Percentiles rank a stretch among this genome's conserved stretches.
Conservation (phyloP, 2,113 vertebrate genomes). For the Canis aureus region DNA sequence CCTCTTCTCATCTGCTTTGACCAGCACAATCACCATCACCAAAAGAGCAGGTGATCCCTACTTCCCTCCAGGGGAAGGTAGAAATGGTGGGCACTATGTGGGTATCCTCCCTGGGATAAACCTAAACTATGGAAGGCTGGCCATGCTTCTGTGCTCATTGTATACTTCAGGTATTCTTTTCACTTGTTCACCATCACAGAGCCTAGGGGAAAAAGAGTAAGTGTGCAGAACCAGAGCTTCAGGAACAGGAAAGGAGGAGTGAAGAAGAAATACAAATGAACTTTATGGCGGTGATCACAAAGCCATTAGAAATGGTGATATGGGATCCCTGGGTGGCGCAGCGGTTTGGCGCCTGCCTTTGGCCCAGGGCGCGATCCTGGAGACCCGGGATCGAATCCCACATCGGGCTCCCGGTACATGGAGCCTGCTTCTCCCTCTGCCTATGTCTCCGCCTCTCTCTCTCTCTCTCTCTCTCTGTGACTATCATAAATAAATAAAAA, state of each 20-base stretch:
- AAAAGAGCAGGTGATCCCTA: not conserved
- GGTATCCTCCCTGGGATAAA: conserved; percentile 14
- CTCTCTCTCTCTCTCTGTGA: too few species aligned
- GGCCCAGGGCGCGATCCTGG: too few species aligned
- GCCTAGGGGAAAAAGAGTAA: not conserved
- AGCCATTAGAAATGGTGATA: not conserved
- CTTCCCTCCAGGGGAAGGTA: not conserved
- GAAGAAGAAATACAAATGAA: not conserved
- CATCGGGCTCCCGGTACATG: too few species aligned
- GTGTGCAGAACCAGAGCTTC: fast-evolving
- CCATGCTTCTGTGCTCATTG: not conserved
- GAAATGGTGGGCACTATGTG: not conserved
- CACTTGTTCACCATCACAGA: not conserved
- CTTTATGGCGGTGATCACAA: not conserved
- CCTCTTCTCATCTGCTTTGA: not conserved
- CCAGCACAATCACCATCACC: not conserved
- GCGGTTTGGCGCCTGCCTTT: too few species aligned
- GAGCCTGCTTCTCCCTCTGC: too few species aligned
- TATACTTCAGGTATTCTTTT: not conserved
- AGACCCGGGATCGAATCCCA: too few species aligned
- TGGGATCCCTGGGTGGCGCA: too few species aligned
- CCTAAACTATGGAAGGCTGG: not conserved
- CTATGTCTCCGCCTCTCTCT: too few species aligned
- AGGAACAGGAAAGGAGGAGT: not conserved
- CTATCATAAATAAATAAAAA: too few species aligned